phyloP scores from a whole-genome alignment of 1,140 invertebrate genomes.

The Oscheius sp. region DNA sequence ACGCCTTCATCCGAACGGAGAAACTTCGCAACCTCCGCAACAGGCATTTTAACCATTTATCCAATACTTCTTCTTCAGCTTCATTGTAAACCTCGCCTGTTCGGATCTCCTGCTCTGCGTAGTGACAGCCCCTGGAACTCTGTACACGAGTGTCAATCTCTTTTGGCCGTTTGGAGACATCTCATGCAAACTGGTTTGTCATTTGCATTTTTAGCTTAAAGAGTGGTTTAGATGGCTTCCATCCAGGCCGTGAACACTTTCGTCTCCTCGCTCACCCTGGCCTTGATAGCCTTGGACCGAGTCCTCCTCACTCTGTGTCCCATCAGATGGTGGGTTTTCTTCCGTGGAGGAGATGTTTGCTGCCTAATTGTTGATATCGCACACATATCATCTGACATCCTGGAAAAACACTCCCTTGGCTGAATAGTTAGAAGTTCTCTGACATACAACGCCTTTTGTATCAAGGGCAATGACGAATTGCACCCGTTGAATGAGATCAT shows the following conservation, averaged over 20 bases:
- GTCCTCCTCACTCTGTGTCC: conserved; percentile 59
- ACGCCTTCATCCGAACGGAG: conserved; percentile 49
- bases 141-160: conserved; percentile 57
- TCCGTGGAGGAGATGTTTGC: not conserved
- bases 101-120: conserved; percentile 57
- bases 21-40: conserved; percentile 58
- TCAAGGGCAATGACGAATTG: too few relatives aligned
- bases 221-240: conserved; percentile 49
- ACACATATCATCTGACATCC: too few relatives aligned
- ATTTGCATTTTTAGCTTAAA: conserved; percentile 23
- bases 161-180: conserved; percentile 61
- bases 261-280: conserved; percentile 59
- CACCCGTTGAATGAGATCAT: too few relatives aligned
- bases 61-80: conserved; percentile 35
- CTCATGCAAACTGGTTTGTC: conserved; percentile 47
- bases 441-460: too few relatives aligned
- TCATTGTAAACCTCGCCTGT: conserved; percentile 59
- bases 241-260: conserved; percentile 61
- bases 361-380: too few relatives aligned
- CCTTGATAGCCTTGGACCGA: conserved; percentile 58
- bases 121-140: conserved; percentile 56
- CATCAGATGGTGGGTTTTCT: conserved; percentile 51
- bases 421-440: too few relatives aligned
- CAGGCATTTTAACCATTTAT: conserved; percentile 30
- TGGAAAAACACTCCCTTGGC: too few relatives aligned